phyloP scores from a whole-genome alignment of 2,888 invertebrate genomes.

The Tetragonula carbonaria region DNA sequence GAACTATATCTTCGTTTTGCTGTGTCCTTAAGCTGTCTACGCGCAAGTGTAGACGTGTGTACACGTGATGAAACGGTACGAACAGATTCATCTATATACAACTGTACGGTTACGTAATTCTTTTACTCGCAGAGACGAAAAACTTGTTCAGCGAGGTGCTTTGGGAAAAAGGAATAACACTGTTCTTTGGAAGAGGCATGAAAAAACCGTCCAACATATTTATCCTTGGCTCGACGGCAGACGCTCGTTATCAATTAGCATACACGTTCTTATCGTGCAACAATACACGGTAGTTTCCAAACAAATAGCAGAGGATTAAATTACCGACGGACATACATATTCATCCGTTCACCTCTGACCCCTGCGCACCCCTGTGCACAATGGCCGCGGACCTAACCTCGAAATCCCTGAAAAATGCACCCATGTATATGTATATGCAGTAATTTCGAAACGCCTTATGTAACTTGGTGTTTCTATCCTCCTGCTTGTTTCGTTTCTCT shows the following conservation, averaged over 20 bases:
- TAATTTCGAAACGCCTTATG: constrained; percentile 56
- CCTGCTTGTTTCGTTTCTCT: not conserved
- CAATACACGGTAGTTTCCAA: too few relatives aligned
- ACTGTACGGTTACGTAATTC: constrained; percentile 57
- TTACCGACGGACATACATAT: not conserved
- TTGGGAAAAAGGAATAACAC: not conserved
- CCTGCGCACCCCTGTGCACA: constrained; percentile 50
- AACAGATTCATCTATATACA: constrained; percentile 31
- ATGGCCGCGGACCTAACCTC: constrained; percentile 67
- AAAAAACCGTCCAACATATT: not conserved
- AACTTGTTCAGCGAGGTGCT: not conserved
- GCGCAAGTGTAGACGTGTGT: not conserved
- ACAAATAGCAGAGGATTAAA: not conserved
- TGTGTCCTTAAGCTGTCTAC: constrained; percentile 1
- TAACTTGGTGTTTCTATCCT: constrained; percentile 53
- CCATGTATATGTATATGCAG: constrained; percentile 28
- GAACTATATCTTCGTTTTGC: constrained; percentile 3
- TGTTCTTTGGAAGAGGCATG: not conserved
- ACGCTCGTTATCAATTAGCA: not conserved
- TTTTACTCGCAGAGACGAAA: constrained; percentile 22
- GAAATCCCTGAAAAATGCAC: constrained; percentile 39
- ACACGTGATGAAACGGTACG: constrained; percentile 35
- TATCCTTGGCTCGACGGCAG: not conserved
- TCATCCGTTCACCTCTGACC: constrained; percentile 27
- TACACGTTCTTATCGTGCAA: not conserved